A percentile compares a stretch with the other conserved stretches of the same genome.
phyloP scores from a whole-genome alignment of 2,797 vertebrate species.

The Gymnocypris eckloni region DNA sequence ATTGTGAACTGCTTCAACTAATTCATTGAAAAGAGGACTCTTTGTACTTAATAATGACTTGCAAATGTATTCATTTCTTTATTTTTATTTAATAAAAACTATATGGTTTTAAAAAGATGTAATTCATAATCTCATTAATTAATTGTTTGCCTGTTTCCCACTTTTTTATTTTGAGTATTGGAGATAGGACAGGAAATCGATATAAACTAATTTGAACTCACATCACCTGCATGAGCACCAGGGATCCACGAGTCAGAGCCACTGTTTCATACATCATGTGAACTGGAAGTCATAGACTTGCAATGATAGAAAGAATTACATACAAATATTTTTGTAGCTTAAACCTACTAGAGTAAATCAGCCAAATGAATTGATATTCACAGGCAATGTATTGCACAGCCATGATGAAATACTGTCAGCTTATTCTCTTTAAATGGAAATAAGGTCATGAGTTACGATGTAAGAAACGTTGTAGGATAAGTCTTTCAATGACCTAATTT shows the following conservation, averaged over 20 bases:
- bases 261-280: neutral
- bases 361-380: constrained; percentile 28
- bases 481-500: constrained; percentile 31
- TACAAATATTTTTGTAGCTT: neutral
- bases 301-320: constrained; percentile 4
- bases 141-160: neutral
- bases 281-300: constrained; percentile 15
- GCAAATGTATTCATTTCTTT: neutral
- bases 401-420: constrained; percentile 31
- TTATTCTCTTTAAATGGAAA: constrained; percentile 21
- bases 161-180: neutral
- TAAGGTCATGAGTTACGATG: constrained; percentile 36
- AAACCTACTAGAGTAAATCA: neutral
- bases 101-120: neutral
- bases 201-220: neutral
- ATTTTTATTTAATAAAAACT: neutral
- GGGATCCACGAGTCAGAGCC: neutral
- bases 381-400: constrained; percentile 28
- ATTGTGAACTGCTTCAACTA: neutral
- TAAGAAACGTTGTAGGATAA: constrained; percentile 8
- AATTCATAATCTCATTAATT: neutral
- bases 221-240: neutral
- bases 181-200: neutral
- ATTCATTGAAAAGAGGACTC: neutral
- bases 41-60: neutral